Percentiles rank a stretch among this genome's conserved stretches.
phyloP scores from a whole-genome alignment of 2,113 vertebrate genomes.

The human (Homo sapiens) region DNA sequence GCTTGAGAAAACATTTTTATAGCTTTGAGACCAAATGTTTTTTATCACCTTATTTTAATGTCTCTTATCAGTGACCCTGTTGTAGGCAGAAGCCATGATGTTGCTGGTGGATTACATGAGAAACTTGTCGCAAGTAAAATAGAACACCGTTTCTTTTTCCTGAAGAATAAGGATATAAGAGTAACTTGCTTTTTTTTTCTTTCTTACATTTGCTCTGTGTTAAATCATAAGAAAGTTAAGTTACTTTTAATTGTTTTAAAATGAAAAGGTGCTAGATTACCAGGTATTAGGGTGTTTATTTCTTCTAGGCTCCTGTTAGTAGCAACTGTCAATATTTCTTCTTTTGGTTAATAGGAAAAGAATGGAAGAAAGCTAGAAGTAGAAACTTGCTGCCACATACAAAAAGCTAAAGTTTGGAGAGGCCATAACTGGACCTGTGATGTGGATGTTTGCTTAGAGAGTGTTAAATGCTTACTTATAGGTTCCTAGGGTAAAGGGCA shows the following conservation, averaged over 20 bases:
- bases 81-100: background rate
- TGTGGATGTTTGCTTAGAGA: background rate
- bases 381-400: background rate
- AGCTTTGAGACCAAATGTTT: conserved; percentile 36
- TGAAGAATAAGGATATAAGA: background rate
- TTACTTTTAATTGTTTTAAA: background rate
- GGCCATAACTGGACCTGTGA: background rate
- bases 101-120: background rate
- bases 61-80: background rate
- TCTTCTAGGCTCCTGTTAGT: background rate
- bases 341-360: background rate
- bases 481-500: background rate
- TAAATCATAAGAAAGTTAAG: background rate
- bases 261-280: background rate
- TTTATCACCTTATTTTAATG: background rate
- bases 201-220: background rate
- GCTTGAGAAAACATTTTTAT: conserved; percentile 59
- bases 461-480: background rate
- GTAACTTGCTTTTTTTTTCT: background rate
- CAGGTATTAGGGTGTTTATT: background rate
- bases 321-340: background rate
- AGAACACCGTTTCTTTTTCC: background rate
- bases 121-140: background rate
- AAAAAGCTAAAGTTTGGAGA: background rate
- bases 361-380: background rate